These are phyloP conservation scores for Lasioglossum zephyrum DNA, from an alignment of 2,888 invertebrate genomes.

Conservation along the genomic window DNA sequence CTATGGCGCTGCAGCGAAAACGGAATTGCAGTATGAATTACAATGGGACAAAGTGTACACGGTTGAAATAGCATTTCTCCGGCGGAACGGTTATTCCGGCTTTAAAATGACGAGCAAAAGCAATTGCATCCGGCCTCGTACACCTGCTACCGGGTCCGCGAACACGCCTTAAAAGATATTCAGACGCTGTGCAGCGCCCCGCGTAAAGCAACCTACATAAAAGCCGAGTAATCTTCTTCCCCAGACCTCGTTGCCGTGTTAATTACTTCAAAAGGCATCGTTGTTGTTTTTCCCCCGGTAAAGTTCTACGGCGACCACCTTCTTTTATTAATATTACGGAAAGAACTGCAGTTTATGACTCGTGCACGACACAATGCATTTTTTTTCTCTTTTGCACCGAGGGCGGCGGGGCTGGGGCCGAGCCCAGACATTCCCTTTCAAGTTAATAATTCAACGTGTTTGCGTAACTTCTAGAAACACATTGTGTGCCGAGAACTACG, in stretches of 20 bases:
- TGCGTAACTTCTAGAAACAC: neutral
- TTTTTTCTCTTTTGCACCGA: neutral
- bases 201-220: neutral
- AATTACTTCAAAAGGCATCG: slow-evolving; percentile 29
- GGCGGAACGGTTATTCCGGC: neutral
- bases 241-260: slow-evolving; percentile 8
- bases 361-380: slow-evolving; percentile 6
- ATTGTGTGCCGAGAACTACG: neutral
- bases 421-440: neutral
- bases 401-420: neutral
- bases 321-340: slow-evolving; percentile 5
- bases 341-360: neutral
- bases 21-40: neutral
- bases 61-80: neutral
- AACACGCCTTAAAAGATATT: neutral
- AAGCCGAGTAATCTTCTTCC: slow-evolving; percentile 18
- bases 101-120: neutral
- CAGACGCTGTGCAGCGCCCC: neutral
- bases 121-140: neutral
- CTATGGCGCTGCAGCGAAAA: neutral
- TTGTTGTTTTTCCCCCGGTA: neutral
- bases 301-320: neutral
- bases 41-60: neutral
- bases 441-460: slow-evolving; percentile 2
- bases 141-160: slow-evolving; percentile 15